Percentiles rank a stretch among this genome's conserved stretches.
Conservation (phyloP, 37 sponge, comb jelly and placozoan species). For the Spongilla lacustris region DNA sequence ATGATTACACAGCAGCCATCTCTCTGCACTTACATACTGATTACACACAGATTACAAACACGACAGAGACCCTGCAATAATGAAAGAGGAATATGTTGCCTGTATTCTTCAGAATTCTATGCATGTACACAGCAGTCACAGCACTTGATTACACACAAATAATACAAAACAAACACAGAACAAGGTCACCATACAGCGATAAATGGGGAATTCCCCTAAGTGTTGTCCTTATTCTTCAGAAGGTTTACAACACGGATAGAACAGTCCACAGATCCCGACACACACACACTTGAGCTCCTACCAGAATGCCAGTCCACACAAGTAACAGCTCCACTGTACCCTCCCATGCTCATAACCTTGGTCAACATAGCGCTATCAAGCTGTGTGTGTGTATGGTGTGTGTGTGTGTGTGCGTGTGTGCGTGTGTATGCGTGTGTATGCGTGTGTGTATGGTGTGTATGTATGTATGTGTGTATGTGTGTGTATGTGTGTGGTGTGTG, state of each 20-base stretch:
- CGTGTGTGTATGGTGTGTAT: not conserved
- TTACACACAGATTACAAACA: too few species aligned
- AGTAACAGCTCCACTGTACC: slow-evolving; percentile 73
- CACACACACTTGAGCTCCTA: slow-evolving; percentile 68
- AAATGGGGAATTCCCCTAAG: not conserved
- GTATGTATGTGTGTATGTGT: too few species aligned
- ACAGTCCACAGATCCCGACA: slow-evolving; percentile 77
- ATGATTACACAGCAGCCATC: too few species aligned
- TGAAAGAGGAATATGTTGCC: too few species aligned
- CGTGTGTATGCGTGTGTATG: not conserved
- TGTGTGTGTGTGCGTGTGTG: not conserved
- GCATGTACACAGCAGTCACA: too few species aligned
- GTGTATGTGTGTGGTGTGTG: too few species aligned
- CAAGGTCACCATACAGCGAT: not conserved
- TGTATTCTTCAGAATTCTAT: too few species aligned
- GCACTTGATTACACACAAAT: too few species aligned
- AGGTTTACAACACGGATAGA: slow-evolving; percentile 72
- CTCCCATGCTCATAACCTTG: slow-evolving; percentile 46
- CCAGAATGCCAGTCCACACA: slow-evolving; percentile 88
- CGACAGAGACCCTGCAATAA: too few species aligned
- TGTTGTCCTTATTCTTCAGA: slow-evolving; percentile 46
- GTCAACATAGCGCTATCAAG: slow-evolving; percentile 8
- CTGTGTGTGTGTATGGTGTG: not conserved
- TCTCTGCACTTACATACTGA: too few species aligned
- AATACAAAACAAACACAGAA: too few species aligned